These are phyloP conservation scores for Albula goreensis DNA, from an alignment of 2,113 vertebrate genomes.

Conservation along the genomic window DNA sequence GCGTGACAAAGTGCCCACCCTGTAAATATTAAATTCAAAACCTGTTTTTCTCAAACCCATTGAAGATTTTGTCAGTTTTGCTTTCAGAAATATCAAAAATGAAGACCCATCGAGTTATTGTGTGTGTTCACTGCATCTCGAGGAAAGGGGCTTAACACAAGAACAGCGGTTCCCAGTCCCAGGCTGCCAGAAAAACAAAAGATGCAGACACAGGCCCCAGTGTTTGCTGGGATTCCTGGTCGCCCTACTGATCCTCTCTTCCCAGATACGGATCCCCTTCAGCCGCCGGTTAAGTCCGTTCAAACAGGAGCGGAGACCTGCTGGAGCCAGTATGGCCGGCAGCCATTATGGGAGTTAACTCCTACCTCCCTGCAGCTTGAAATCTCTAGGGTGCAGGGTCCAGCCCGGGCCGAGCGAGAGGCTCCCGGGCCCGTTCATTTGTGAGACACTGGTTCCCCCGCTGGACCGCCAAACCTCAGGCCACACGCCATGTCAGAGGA, in stretches of 20 bases:
- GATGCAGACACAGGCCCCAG: background rate
- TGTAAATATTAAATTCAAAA: background rate
- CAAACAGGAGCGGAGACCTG: background rate
- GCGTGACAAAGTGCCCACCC: background rate
- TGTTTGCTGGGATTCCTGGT: background rate
- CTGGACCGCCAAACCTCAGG: conserved; percentile 4
- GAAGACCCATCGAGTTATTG: background rate
- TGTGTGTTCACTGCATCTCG: background rate
- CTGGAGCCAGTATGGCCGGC: background rate
- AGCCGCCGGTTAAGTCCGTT: background rate
- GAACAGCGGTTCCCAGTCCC: background rate
- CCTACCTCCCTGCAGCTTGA: background rate
- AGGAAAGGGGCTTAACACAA: background rate
- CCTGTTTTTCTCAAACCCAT: background rate
- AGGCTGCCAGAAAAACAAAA: background rate
- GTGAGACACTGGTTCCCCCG: background rate
- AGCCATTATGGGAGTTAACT: background rate
- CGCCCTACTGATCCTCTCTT: background rate
- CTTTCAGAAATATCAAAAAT: background rate
- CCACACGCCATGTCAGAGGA: conserved; percentile 32
- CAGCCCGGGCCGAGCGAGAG: background rate
- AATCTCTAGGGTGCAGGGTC: background rate
- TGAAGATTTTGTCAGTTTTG: background rate
- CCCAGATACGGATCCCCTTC: background rate
- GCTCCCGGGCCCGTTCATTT: background rate